Conservation (phyloP, 2,113 vertebrate species). For the Fulica atra region DNA sequence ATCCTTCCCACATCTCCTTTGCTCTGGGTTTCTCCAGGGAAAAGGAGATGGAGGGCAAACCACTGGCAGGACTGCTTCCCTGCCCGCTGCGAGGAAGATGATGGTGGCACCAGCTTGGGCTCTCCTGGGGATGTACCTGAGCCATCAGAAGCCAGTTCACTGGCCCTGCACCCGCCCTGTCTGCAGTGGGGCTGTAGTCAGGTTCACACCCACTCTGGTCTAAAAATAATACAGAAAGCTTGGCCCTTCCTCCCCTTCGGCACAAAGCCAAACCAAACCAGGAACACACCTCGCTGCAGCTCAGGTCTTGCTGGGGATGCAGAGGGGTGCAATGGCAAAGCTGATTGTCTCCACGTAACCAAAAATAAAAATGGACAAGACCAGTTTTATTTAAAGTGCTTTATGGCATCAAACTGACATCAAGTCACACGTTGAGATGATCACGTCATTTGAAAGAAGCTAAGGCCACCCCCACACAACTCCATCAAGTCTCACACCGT, state of each 20-base stretch:
- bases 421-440: slow-evolving; percentile 46
- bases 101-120: background rate
- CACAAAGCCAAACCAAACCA: background rate
- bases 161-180: background rate
- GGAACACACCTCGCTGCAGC: background rate
- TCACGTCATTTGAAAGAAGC: background rate
- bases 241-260: background rate
- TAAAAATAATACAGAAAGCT: background rate
- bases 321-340: background rate
- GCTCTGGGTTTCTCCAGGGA: background rate
- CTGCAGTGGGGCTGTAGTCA: background rate
- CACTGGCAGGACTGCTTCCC: background rate
- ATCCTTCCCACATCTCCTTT: background rate
- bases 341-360: slow-evolving; percentile 54
- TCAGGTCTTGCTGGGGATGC: background rate
- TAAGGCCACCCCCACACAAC: background rate
- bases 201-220: background rate
- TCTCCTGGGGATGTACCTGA: background rate
- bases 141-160: slow-evolving; percentile 3
- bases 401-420: slow-evolving; percentile 12
- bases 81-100: background rate
- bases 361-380: slow-evolving; percentile 1
- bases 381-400: slow-evolving; percentile 67
- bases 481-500: background rate
- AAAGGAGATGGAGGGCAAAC: background rate